Base-by-base conservation (phyloP, 1,140 invertebrate genomes). In the Trichonephila inaurata region DNA sequence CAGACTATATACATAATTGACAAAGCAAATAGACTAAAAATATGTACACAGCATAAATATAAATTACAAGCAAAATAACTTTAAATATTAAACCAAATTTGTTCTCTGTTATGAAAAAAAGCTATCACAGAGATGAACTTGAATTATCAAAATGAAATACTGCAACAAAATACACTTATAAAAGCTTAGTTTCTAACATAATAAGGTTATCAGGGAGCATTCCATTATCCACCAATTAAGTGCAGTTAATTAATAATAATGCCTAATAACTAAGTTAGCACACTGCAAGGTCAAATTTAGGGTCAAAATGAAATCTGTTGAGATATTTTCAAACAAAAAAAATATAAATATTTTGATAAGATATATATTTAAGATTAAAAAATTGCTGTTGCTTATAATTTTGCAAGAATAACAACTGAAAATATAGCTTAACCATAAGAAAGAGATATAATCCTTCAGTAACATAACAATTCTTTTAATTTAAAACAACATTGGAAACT, bases 161-260 rank as follows among this genome's bases (percentile, higher is more conserved):
- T 60, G 89, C 89, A 91, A 91, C 90, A 64, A n/a, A 91, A 92
- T 92, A 92, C 91, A 92, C 72, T 92, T 86, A 87, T 72, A 58
- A 87, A 92, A 87, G 82, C 85, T 92, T 86, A 61, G 66, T 88
- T 62, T 44, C 58, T 83, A 60, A 77, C 33, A 18, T 77, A 77
- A 40, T 40, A 33, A 77, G 72, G 72, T 77, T 77, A 77, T 77
- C 58, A 66, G 92, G 86, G 86, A 88, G 92, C 92, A 93, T 93
- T 93, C 92, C 92, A 93, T 77, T 62, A 51, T 58, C 58, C 83
- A 88, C 69, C 92, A 93, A 93, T 93, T 62, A 93, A 89, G 92
- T 93, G 92, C 92, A 93, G 21, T 87, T 92, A 16, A 93, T 83
- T 85, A 83, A 85, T 92, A 66, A 60, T 28, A 92, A 19, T 92